These are phyloP conservation scores for Disparrhopalites patrizii DNA, from an alignment of 2,888 invertebrate species.

Conservation along the genomic window DNA sequence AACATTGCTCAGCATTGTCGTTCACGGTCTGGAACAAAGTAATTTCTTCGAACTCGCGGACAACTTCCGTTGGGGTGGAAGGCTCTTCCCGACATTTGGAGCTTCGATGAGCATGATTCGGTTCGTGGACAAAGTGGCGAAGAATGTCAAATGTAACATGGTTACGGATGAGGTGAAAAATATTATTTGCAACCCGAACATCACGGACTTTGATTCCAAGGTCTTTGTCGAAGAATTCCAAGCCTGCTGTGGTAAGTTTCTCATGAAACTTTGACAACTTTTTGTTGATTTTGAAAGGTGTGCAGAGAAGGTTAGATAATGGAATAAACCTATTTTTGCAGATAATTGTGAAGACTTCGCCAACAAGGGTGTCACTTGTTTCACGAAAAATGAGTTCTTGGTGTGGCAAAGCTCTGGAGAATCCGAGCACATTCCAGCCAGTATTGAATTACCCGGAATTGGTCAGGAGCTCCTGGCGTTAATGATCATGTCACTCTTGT, in stretches of 20 bases:
- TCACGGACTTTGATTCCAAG: slow-evolving; percentile 37
- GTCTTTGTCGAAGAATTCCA: slow-evolving; percentile 15
- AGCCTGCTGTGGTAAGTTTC: slow-evolving; percentile 29
- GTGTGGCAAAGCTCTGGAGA: slow-evolving; percentile 40
- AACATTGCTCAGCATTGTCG: slow-evolving; percentile 29
- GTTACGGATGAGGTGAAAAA: slow-evolving; percentile 34
- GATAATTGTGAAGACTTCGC: slow-evolving; percentile 30
- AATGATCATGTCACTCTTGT: slow-evolving; percentile 36
- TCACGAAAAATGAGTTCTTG: slow-evolving; percentile 35
- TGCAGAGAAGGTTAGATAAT: too few relatives aligned
- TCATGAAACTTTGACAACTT: too few relatives aligned
- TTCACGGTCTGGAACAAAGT: slow-evolving; percentile 31
- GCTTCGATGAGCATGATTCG: slow-evolving; percentile 45
- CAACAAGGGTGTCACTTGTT: slow-evolving; percentile 28
- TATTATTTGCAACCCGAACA: slow-evolving; percentile 39
- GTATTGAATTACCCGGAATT: slow-evolving; percentile 39
- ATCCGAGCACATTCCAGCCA: slow-evolving; percentile 35
- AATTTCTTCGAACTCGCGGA: slow-evolving; percentile 22
- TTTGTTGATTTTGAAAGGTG: slow-evolving; percentile 1
- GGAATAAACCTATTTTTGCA: too few relatives aligned
- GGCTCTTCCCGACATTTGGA: slow-evolving; percentile 41
- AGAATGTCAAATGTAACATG: slow-evolving; percentile 44
- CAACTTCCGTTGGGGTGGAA: slow-evolving; percentile 25
- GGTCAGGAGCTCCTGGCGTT: slow-evolving; percentile 40
- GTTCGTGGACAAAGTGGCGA: slow-evolving; percentile 39